A percentile compares a stretch with the other conserved stretches of the same genome.
phyloP scores from a whole-genome alignment of 2,113 vertebrate genomes.

The Caloenas nicobarica region DNA sequence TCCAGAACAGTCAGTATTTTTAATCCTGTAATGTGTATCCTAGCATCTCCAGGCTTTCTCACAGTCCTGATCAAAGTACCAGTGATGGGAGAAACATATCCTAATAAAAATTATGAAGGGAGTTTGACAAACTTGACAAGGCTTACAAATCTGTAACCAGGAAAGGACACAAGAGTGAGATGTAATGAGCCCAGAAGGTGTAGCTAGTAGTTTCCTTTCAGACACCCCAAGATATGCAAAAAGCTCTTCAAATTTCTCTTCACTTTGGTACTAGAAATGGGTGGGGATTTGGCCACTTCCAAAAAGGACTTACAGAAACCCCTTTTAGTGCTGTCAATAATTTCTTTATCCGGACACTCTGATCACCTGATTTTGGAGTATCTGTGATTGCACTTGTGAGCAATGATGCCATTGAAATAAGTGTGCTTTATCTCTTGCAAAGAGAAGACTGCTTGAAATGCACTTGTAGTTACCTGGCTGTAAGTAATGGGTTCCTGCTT shows the following conservation, averaged over 20 bases:
- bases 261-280: neutral
- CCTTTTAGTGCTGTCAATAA: neutral
- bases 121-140: neutral
- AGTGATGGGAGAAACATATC: neutral
- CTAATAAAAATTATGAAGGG: neutral
- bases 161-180: neutral
- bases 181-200: neutral
- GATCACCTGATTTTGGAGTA: neutral
- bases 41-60: neutral
- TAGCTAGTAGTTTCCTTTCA: neutral
- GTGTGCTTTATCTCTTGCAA: neutral
- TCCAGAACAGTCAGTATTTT: neutral
- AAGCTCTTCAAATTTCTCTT: neutral
- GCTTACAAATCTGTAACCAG: neutral
- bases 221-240: neutral
- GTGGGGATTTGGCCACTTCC: neutral
- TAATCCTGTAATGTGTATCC: neutral
- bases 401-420: neutral
- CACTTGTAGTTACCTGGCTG: constrained; percentile 75
- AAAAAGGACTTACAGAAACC: neutral
- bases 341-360: neutral
- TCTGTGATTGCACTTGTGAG: neutral
- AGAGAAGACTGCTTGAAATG: fast-evolving
- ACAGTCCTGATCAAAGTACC: neutral
- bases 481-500: constrained; percentile 89